These are phyloP conservation scores for Pangasius larnaudii DNA, from an alignment of 2,797 vertebrate genomes.

Conservation along the genomic window DNA sequence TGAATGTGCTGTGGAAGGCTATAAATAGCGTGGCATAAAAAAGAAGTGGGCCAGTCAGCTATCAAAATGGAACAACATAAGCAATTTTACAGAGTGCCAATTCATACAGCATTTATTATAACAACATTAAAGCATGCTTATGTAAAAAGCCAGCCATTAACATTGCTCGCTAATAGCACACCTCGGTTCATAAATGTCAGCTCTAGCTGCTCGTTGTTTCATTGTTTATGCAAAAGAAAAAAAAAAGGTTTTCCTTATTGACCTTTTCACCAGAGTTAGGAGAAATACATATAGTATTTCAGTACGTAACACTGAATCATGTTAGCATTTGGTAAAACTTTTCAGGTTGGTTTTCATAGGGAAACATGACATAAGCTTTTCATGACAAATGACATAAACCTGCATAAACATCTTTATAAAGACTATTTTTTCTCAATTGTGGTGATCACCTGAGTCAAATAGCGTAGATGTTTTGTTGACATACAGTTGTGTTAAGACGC, in stretches of 20 bases:
- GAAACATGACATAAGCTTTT: background rate
- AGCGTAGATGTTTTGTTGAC: background rate
- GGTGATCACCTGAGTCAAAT: background rate
- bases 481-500: background rate
- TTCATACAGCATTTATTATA: slow-evolving; percentile 3
- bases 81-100: slow-evolving; percentile 19
- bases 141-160: slow-evolving; percentile 4
- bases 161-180: slow-evolving; percentile 11
- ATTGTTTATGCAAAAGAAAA: background rate
- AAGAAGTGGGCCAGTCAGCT: slow-evolving; percentile 49
- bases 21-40: slow-evolving; percentile 51
- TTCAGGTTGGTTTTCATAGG: background rate
- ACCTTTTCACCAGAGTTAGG: background rate
- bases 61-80: slow-evolving; percentile 34
- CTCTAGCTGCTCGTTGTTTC: background rate
- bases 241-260: background rate
- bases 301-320: background rate
- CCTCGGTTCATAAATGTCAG: background rate
- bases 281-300: background rate
- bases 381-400: background rate
- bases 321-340: background rate
- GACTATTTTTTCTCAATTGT: background rate
- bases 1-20: slow-evolving; percentile 51
- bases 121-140: background rate
- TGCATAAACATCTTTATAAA: background rate